Percentiles rank a stretch among this genome's conserved stretches.
Conservation (phyloP, 2,797 vertebrate genomes). For the Gobionotothen gibberifrons region DNA sequence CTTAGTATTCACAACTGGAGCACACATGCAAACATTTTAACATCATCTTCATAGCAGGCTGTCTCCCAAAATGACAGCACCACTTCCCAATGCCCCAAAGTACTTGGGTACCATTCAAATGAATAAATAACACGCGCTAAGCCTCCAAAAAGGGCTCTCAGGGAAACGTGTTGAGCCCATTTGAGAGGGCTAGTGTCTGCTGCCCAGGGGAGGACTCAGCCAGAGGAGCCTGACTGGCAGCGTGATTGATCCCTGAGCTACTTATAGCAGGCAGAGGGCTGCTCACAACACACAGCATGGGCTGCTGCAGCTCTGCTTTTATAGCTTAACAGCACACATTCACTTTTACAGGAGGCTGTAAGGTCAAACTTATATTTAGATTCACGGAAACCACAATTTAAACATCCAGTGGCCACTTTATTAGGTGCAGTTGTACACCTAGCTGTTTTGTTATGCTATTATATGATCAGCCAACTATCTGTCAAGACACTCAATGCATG, state of each 20-base stretch:
- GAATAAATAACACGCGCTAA: constrained; percentile 59
- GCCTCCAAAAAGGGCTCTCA: constrained; percentile 54
- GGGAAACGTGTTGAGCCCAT: constrained; percentile 51
- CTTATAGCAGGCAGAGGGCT: constrained; percentile 44
- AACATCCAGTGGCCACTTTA: not conserved
- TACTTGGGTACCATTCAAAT: constrained; percentile 46
- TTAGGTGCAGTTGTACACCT: not conserved
- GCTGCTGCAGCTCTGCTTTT: constrained; percentile 10
- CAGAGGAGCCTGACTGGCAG: constrained; percentile 28
- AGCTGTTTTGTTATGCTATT: not conserved
- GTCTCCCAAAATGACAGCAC: constrained; percentile 18
- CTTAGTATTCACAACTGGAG: not conserved
- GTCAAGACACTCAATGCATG: not conserved
- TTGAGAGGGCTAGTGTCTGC: constrained; percentile 55
- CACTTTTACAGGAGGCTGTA: not conserved
- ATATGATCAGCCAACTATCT: not conserved
- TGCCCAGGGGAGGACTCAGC: constrained; percentile 26
- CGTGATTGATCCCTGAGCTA: constrained; percentile 61
- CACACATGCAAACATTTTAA: not conserved
- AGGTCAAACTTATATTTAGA: not conserved
- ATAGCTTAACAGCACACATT: constrained; percentile 9
- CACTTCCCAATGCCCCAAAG: constrained; percentile 26
- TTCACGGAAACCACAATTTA: not conserved
- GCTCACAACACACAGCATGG: constrained; percentile 31
- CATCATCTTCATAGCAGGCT: not conserved